A percentile compares a stretch with the other conserved stretches of the same genome.
Evolutionary conservation across 2,888 invertebrate genomes (phyloP).

Genomic region (Platycheirus rosarum): DNA sequence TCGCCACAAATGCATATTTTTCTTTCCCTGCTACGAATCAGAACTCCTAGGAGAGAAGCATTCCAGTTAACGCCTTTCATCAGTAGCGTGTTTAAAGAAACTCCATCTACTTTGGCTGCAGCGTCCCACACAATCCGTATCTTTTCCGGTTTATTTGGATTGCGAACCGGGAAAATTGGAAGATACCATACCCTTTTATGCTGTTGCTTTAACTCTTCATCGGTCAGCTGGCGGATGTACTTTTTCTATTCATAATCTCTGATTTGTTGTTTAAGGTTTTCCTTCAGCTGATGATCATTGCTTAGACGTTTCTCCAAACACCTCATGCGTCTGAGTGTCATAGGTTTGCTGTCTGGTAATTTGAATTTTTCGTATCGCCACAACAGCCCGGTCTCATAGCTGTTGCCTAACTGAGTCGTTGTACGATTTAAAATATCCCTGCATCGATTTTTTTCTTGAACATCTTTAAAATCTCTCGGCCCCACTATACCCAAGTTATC

Average conservation of each 20-base stretch:
- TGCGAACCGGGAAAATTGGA: not conserved
- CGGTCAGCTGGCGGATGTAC: slow-evolving; percentile 6
- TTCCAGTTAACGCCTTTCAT: not conserved
- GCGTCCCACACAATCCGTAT: not conserved
- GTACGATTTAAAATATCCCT: not conserved
- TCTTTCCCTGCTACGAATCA: not conserved
- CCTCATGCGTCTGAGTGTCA: not conserved
- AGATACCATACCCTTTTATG: slow-evolving; percentile 2
- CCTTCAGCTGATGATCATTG: not conserved
- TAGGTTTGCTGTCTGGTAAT: not conserved
- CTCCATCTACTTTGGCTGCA: not conserved
- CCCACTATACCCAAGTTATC: not conserved
- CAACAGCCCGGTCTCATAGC: not conserved
- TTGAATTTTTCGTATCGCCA: not conserved
- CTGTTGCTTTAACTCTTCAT: not conserved
- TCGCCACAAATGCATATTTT: slow-evolving; percentile 1
- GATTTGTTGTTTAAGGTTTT: not conserved
- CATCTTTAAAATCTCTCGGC: not conserved
- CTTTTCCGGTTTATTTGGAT: slow-evolving; percentile 5
- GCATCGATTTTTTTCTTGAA: not conserved
- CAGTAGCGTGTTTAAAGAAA: not conserved
- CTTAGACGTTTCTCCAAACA: not conserved
- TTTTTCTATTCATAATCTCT: not conserved
- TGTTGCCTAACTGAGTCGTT: not conserved
- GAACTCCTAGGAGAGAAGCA: slow-evolving; percentile 3